Percentiles rank a stretch among this genome's conserved stretches.
phyloP scores from a whole-genome alignment of 2,888 invertebrate genomes.

The Stratiomys singularior region DNA sequence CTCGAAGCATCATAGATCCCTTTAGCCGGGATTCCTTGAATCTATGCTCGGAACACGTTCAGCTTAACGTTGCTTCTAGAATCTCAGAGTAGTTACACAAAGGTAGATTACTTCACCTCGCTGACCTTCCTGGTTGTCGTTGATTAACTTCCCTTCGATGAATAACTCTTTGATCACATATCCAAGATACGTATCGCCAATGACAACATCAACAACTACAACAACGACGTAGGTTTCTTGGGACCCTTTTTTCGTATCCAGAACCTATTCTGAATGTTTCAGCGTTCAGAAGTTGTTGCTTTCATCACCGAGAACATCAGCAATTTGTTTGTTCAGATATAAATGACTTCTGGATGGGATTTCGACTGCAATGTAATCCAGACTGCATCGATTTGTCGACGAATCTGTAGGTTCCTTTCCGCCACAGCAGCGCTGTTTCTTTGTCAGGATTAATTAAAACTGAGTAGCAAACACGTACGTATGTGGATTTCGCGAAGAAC shows the following conservation, averaged over 20 bases:
- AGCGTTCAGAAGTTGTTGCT: conserved; percentile 33
- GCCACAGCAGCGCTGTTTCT: neutral
- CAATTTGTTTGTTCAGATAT: conserved; percentile 32
- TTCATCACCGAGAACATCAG: conserved; percentile 38
- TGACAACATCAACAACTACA: too few species aligned
- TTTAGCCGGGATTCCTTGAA: neutral
- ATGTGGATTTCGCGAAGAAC: neutral
- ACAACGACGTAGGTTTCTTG: neutral
- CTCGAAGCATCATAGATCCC: neutral
- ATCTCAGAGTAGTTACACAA: conserved; percentile 8
- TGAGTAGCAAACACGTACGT: conserved; percentile 9
- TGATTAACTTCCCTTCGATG: conserved; percentile 49
- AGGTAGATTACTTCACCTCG: conserved; percentile 34
- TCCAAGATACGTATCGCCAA: conserved; percentile 21
- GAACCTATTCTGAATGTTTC: neutral
- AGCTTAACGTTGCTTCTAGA: neutral
- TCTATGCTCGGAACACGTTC: neutral
- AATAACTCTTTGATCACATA: conserved; percentile 34
- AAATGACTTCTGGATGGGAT: conserved; percentile 30
- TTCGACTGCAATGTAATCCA: neutral
- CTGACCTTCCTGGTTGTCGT: conserved; percentile 51
- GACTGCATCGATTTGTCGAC: conserved; percentile 18
- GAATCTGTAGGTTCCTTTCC: conserved; percentile 10
- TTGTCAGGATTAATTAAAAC: conserved; percentile 40
- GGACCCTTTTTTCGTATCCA: conserved; percentile 3